Evolutionary conservation across 2,113 vertebrate species (phyloP).

Genomic region (Gopherus evgoodei): DNA sequence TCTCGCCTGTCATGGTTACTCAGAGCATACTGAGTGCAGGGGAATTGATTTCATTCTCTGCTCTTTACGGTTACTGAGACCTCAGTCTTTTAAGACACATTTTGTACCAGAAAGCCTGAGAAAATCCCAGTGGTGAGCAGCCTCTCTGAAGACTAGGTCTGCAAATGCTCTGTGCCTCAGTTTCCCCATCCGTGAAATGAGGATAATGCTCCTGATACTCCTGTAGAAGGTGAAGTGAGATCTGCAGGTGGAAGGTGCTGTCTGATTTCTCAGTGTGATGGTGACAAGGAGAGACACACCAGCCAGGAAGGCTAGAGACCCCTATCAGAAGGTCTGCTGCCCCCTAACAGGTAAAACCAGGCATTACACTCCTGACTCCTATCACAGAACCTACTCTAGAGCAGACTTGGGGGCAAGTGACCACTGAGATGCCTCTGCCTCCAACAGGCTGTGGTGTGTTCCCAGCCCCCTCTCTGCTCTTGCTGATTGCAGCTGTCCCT

Average conservation of each 20-base stretch:
- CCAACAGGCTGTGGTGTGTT: neutral
- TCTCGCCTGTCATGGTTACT: no score
- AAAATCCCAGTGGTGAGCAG: slow-evolving; percentile 20
- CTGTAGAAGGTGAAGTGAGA: neutral
- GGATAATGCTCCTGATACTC: neutral
- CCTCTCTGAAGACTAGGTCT: neutral
- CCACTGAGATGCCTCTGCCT: neutral
- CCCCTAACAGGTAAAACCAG: neutral
- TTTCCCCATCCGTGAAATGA: neutral
- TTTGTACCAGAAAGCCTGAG: neutral
- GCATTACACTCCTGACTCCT: neutral
- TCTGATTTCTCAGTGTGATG: neutral
- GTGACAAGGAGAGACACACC: accelerated
- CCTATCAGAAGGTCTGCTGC: neutral
- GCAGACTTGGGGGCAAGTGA: neutral
- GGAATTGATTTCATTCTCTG: no score
- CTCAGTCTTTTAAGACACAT: neutral
- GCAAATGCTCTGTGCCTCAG: neutral
- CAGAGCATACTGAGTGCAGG: no score
- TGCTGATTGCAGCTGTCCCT: neutral
- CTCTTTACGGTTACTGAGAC: no score
- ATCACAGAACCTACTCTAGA: neutral
- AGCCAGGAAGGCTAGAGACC: neutral
- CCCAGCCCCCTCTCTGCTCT: neutral
- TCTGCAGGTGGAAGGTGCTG: neutral